Percentiles rank a stretch among this genome's conserved stretches.
Evolutionary conservation across 1,140 invertebrate genomes (phyloP).

Genomic region (Drosophila suzukii): DNA sequence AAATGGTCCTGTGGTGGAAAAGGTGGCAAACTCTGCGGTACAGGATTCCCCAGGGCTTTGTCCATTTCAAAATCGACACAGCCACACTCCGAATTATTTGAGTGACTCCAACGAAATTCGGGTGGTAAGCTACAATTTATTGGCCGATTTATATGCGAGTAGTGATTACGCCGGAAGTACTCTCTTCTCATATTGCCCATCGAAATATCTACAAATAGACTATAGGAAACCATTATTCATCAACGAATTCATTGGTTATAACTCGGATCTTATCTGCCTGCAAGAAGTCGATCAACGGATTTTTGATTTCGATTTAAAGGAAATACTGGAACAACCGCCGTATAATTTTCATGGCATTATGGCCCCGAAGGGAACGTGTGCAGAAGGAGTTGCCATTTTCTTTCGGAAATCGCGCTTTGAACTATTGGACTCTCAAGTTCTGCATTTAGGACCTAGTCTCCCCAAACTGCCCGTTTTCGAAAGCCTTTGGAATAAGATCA

Average conservation of each 20-base stretch:
- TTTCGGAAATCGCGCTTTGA: slow-evolving; percentile 88
- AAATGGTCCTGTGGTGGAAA: slow-evolving; percentile 87
- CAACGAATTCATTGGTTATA: slow-evolving; percentile 94
- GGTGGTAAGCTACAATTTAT: slow-evolving; percentile 94
- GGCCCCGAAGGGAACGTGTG: slow-evolving; percentile 89
- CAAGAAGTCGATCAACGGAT: slow-evolving; percentile 96
- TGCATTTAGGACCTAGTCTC: slow-evolving; percentile 87
- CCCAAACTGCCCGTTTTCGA: slow-evolving; percentile 86
- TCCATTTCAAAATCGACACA: slow-evolving; percentile 92
- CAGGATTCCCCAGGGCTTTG: slow-evolving; percentile 90
- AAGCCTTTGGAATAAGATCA: slow-evolving; percentile 87
- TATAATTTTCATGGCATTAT: slow-evolving; percentile 88
- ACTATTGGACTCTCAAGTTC: slow-evolving; percentile 84
- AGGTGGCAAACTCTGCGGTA: slow-evolving; percentile 86
- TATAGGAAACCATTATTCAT: slow-evolving; percentile 94
- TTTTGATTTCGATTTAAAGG: slow-evolving; percentile 89
- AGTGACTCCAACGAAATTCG: slow-evolving; percentile 87
- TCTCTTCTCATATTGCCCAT: slow-evolving; percentile 92
- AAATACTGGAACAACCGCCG: slow-evolving; percentile 85
- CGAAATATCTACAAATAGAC: slow-evolving; percentile 91
- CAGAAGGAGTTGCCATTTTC: slow-evolving; percentile 93
- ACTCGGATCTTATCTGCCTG: slow-evolving; percentile 94
- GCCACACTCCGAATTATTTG: slow-evolving; percentile 87
- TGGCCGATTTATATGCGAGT: slow-evolving; percentile 95
- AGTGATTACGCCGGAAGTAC: slow-evolving; percentile 89